Percentiles rank a stretch among this genome's conserved stretches.
These are phyloP conservation scores for Protonibea diacanthus DNA, from an alignment of 2,797 vertebrate genomes.

Conservation along the genomic window DNA sequence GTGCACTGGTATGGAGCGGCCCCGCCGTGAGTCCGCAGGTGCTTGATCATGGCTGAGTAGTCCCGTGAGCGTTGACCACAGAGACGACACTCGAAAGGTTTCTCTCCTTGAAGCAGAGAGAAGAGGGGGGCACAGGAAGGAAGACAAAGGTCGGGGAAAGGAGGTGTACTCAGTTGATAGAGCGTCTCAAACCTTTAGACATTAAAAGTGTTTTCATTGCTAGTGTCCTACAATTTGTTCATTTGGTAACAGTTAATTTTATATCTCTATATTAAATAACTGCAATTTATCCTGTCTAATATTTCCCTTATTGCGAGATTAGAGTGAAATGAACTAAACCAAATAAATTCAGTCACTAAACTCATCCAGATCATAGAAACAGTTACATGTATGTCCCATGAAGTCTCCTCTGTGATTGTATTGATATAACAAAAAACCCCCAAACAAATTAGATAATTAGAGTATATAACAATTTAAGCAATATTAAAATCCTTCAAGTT, in stretches of 20 bases:
- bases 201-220: neutral
- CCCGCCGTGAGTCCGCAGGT: constrained; percentile 90
- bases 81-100: constrained; percentile 89
- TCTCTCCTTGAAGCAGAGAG: constrained; percentile 81
- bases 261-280: neutral
- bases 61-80: constrained; percentile 91
- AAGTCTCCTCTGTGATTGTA: constrained; percentile 9
- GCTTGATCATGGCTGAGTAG: constrained; percentile 94
- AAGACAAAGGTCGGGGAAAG: neutral
- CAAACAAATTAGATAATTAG: too few species aligned
- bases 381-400: constrained; percentile 8
- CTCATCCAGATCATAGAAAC: neutral
- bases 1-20: constrained; percentile 90
- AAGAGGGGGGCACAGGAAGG: constrained; percentile 22
- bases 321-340: constrained; percentile 18
- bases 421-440: neutral
- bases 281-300: neutral
- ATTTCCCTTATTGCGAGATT: neutral
- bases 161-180: neutral
- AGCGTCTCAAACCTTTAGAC: neutral
- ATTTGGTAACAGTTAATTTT: neutral
- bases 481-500: too few species aligned
- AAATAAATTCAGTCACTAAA: too few species aligned
- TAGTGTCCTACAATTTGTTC: neutral
- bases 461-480: too few species aligned